Evolutionary conservation across 2,113 vertebrate species (phyloP).

Genomic region (Rhipidura dahli): DNA sequence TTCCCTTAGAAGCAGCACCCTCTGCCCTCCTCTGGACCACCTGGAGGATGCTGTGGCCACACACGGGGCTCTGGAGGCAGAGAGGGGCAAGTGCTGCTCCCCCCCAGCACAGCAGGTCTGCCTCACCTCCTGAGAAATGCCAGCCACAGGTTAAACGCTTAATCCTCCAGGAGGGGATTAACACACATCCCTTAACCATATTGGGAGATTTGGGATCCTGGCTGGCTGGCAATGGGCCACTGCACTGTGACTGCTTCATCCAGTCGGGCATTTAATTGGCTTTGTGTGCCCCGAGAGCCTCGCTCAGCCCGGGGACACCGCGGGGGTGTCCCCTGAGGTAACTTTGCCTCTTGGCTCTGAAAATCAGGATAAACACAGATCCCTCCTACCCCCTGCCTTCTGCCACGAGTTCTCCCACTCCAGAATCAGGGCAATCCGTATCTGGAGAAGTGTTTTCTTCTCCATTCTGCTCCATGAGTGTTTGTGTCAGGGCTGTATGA

Average conservation of each 20-base stretch:
- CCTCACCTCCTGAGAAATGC: background rate
- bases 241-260: background rate
- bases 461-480: background rate
- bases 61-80: background rate
- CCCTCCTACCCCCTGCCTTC: background rate
- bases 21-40: background rate
- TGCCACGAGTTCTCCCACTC: background rate
- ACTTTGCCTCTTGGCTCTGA: background rate
- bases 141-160: background rate
- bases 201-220: background rate
- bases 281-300: background rate
- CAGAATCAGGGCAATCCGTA: background rate
- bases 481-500: background rate
- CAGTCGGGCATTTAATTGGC: conserved; percentile 50
- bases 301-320: background rate
- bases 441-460: background rate
- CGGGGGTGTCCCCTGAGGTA: background rate
- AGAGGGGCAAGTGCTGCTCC: background rate
- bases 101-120: background rate
- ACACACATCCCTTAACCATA: background rate
- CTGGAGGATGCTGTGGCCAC: background rate
- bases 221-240: background rate
- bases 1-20: background rate
- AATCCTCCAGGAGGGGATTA: conserved; percentile 52
- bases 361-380: background rate